Base-by-base conservation (phyloP, 2,888 invertebrate species). In the Oxytorus armatus region DNA sequence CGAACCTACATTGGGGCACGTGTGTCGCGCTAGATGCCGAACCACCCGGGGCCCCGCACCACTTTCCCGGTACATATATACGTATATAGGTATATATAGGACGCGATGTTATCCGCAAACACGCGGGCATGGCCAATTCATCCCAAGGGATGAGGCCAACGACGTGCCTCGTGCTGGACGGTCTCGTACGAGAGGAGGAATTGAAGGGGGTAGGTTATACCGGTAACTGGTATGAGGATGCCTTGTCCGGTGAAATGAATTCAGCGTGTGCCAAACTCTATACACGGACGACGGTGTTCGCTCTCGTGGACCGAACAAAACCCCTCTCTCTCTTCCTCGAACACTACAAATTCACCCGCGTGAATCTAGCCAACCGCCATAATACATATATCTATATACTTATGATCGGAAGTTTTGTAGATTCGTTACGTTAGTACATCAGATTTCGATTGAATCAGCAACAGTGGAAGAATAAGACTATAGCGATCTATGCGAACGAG, bases 71-170 rank as follows among this genome's bases (percentile, higher is more conserved):
- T 29, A 63, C 23, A 16, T 53, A 16, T 39, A 25, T 44, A 23
- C 18, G 23, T 39, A 49, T 36, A 36, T 36, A 49, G n/a, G 11
- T 68, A 68, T 42, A 68, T 21, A 65, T 87, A 88, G 85, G 88
- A 84, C 85, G 84, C 89, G 86, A 89, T 91, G 90, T 90, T 90
- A 90, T 89, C 88, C 90, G 88, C 89, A 89, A 91, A 91, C 90
- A 91, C 89, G 88, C 87, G 89, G 88, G 87, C 88, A 89, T 86
- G 90, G 87, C 89, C 90, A 91, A 91, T 91, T 91, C 89, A 90
- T 90, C 90, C 91, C 90, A 86, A 88, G 90, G 88, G 90, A 91
- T 87, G 89, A 87, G 88, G 86, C 85, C 86, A 84, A 84, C 88
- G 87, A 85, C 63, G 85, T 84, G 81, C 77, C 77, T 69, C 84